Base-by-base conservation (phyloP, 2,797 vertebrate genomes). In the Propithecus deckenii region DNA sequence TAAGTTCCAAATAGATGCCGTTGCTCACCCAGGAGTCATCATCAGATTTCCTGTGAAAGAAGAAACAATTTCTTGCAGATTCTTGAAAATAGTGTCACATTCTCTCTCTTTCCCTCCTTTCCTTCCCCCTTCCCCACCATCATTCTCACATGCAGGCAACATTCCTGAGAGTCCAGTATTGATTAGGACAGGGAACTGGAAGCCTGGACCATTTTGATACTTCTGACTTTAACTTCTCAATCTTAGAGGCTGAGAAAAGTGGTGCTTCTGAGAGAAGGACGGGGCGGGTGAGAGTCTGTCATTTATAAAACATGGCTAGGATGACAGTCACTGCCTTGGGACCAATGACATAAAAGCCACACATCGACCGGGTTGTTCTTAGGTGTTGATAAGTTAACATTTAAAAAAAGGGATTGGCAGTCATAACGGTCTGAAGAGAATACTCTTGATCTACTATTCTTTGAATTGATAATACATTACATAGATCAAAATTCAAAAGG, bases 21-120 rank as follows among this genome's bases (percentile, higher is more conserved):
- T 99, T 99, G 99, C 99, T 99, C 97, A 99, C 98, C 99, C 99
- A 99, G 23, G 98, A 99, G 48, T 99, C 99, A 57, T 99, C 99
- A 0, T 57, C 98, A 72, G 99, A 99, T 98, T 99, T 99, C 98
- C 99, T 99, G 98, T 90, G 74, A 96, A 98, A 97, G 79, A 97
- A 25, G 35, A 96, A 98, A 98, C 7, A 95, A 86, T 25, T 28
- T 76, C 46, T 92, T 63, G 32, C 74, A 97, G 30, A 55, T 28
- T 86, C 84, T 61, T 52, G 88, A 89, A 0, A 76, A 20, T 14
- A 89, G 48, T 23, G 46, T 55, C 75, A 28, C 5, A 3, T 18
- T 23, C 35, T 35, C 67, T 75, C 25, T 43, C 14, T 20, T 35
- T 7, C 41, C 13, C 28, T 61, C 48, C 7, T 35, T 0, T 7